Evolutionary conservation across 2,888 invertebrate species (phyloP).

Genomic region (Shargacucullia verbasci): DNA sequence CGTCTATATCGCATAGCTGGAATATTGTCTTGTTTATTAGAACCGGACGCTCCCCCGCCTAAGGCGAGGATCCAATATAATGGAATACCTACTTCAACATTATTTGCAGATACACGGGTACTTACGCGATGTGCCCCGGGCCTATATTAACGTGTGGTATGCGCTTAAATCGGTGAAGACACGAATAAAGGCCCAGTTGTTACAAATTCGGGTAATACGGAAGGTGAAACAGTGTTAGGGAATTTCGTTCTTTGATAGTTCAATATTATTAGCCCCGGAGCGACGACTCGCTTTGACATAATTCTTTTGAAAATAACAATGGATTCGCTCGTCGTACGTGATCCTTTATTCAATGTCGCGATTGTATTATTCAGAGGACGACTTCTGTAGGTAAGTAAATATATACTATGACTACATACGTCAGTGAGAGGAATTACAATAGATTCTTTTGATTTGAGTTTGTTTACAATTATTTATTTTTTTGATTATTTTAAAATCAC

Average conservation of each 20-base stretch:
- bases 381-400: constrained; percentile 34
- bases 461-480: constrained; percentile 26
- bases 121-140: constrained; percentile 80
- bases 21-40: constrained; percentile 87
- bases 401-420: constrained; percentile 22
- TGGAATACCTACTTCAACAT: constrained; percentile 85
- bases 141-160: constrained; percentile 78
- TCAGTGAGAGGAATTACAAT: constrained; percentile 24
- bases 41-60: constrained; percentile 81
- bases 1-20: constrained; percentile 67
- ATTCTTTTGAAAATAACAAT: constrained; percentile 55
- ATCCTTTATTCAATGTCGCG: constrained; percentile 51
- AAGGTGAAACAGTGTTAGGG: constrained; percentile 57
- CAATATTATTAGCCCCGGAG: constrained; percentile 55
- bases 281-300: constrained; percentile 51
- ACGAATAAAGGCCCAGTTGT: constrained; percentile 64
- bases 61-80: constrained; percentile 87
- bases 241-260: constrained; percentile 56
- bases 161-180: constrained; percentile 77
- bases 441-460: constrained; percentile 36
- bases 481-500: no score
- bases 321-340: constrained; percentile 44
- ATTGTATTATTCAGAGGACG: constrained; percentile 48
- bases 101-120: constrained; percentile 86
- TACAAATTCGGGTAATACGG: constrained; percentile 56